A percentile compares a stretch with the other conserved stretches of the same genome.
Conservation (phyloP, 1,140 invertebrate species). For the Pygmarrhopalites habei region DNA sequence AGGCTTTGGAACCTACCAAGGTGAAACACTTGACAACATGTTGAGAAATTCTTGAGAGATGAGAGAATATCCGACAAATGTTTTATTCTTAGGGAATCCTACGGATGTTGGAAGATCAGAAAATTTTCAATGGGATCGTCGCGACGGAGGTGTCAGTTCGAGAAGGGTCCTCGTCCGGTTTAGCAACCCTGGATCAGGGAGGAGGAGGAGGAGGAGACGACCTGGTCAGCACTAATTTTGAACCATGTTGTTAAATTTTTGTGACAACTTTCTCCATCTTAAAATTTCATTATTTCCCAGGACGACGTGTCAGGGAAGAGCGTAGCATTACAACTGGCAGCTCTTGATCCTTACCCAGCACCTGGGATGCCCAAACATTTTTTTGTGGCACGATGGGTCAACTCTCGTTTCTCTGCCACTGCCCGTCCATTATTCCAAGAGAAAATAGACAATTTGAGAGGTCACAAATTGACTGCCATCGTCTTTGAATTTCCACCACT, state of each 20-base stretch:
- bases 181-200: too few species aligned
- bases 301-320: background rate
- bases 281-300: too few species aligned
- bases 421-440: slow-evolving; percentile 29
- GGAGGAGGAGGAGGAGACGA: slow-evolving; percentile 5
- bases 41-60: background rate
- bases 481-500: slow-evolving; percentile 42
- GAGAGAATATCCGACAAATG: background rate
- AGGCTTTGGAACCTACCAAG: slow-evolving; percentile 29
- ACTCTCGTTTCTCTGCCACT: slow-evolving; percentile 2
- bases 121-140: slow-evolving; percentile 34
- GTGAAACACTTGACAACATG: slow-evolving; percentile 5
- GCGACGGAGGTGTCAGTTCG: slow-evolving; percentile 23
- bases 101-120: slow-evolving; percentile 15
- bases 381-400: slow-evolving; percentile 27
- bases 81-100: slow-evolving; percentile 29
- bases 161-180: background rate
- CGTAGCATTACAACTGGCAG: slow-evolving; percentile 25
- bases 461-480: slow-evolving; percentile 30
- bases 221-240: too few species aligned
- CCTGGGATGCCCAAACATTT: slow-evolving; percentile 25
- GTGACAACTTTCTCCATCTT: too few species aligned
- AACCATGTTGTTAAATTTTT: background rate
- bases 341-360: slow-evolving; percentile 34
- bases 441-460: slow-evolving; percentile 33